A percentile compares a stretch with the other conserved stretches of the same genome.
Evolutionary conservation across 2,888 invertebrate genomes (phyloP).

Genomic region (Gonocerus acuteangulatus): DNA sequence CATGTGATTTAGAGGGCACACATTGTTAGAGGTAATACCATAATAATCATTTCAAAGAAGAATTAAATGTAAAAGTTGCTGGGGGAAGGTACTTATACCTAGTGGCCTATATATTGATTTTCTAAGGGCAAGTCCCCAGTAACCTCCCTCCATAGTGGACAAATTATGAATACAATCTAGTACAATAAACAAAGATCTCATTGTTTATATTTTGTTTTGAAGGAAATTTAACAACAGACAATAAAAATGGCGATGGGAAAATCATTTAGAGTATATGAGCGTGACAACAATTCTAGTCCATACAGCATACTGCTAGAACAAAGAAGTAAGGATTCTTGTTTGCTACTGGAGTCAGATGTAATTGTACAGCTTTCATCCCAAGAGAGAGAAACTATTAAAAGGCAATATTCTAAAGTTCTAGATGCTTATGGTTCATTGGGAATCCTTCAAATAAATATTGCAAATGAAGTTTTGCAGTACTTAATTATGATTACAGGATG

Average conservation of each 20-base stretch:
- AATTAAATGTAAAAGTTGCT: background rate
- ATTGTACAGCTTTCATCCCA: slow-evolving; percentile 73
- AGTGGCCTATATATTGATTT: slow-evolving; percentile 14
- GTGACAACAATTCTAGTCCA: slow-evolving; percentile 67
- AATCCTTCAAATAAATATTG: slow-evolving; percentile 71
- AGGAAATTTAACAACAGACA: background rate
- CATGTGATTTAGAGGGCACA: too few species aligned
- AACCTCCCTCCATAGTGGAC: slow-evolving; percentile 1
- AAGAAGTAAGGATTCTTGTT: slow-evolving; percentile 73
- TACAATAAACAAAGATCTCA: too few species aligned
- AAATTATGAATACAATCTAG: too few species aligned
- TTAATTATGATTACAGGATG: slow-evolving; percentile 92
- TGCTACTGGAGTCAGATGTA: slow-evolving; percentile 87
- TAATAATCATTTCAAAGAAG: too few species aligned
- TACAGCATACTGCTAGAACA: slow-evolving; percentile 87
- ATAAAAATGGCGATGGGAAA: slow-evolving; percentile 84
- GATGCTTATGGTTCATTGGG: slow-evolving; percentile 97
- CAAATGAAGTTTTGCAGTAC: slow-evolving; percentile 75
- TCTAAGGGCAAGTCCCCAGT: background rate
- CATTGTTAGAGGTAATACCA: too few species aligned
- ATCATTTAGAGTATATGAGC: slow-evolving; percentile 83
- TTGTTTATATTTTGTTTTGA: too few species aligned
- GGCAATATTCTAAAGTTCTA: slow-evolving; percentile 79
- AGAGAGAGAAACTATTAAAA: slow-evolving; percentile 83
- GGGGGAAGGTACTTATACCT: background rate